Conservation (phyloP, 2,888 invertebrate genomes). For the Brachypterus glaber region DNA sequence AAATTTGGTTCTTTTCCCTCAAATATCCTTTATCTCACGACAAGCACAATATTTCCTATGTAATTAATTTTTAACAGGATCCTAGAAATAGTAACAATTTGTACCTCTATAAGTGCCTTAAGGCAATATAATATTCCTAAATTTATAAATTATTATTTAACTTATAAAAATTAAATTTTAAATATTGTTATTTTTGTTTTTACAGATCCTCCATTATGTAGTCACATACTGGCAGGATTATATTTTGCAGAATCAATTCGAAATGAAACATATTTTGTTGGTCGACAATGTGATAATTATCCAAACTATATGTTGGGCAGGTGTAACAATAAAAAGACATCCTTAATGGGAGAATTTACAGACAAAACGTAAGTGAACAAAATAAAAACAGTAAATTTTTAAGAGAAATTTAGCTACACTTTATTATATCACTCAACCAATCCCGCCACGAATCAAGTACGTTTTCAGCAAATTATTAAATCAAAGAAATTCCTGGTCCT, state of each 20-base stretch:
- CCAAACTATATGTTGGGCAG: constrained; percentile 45
- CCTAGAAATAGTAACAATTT: no score
- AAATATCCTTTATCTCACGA: no score
- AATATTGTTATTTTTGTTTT: constrained; percentile 14
- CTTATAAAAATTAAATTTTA: background rate
- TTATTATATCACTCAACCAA: no score
- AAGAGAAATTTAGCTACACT: no score
- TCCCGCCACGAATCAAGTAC: no score
- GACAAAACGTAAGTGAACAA: constrained; percentile 25
- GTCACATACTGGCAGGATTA: constrained; percentile 51
- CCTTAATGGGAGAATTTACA: constrained; percentile 35
- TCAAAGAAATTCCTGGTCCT: no score
- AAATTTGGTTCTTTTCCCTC: no score
- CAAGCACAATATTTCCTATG: no score
- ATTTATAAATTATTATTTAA: constrained; percentile 2
- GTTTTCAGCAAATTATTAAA: no score
- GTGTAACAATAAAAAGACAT: constrained; percentile 34
- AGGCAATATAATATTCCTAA: no score
- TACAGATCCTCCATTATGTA: constrained; percentile 47
- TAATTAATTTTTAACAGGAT: no score
- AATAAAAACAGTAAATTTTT: background rate
- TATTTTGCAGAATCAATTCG: constrained; percentile 57
- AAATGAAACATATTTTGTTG: constrained; percentile 48
- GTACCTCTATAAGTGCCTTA: no score
- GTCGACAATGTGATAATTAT: constrained; percentile 50